Conservation (phyloP, 2,797 vertebrate species). For the Gymnodraco acuticeps region DNA sequence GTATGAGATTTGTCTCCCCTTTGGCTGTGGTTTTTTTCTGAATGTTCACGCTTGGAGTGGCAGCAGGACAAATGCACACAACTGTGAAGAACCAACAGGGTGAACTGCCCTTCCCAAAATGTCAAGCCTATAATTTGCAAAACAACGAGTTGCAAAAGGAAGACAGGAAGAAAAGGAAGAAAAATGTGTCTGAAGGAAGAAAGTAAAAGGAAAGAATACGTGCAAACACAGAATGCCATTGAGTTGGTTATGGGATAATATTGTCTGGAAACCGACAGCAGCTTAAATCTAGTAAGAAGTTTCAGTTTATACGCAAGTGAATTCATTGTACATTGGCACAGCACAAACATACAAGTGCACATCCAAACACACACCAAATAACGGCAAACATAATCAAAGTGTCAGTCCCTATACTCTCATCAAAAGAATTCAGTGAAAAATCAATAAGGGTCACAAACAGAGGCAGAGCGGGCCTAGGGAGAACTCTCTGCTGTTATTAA, state of each 20-base stretch:
- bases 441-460: conserved; percentile 74
- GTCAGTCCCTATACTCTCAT: conserved; percentile 65
- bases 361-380: conserved; percentile 32
- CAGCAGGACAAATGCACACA: conserved; percentile 73
- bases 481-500: conserved; percentile 67
- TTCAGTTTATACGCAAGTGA: conserved; percentile 1
- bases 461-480: conserved; percentile 44
- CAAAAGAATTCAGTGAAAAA: conserved; percentile 73
- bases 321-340: not conserved
- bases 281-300: not conserved
- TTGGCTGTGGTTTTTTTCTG: conserved; percentile 36
- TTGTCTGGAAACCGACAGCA: not conserved
- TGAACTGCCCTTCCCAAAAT: conserved; percentile 71
- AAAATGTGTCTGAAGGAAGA: not conserved
- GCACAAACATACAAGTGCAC: not conserved
- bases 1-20: conserved; percentile 16
- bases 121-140: conserved; percentile 72
- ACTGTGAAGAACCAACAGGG: conserved; percentile 73
- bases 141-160: conserved; percentile 35
- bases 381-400: conserved; percentile 64
- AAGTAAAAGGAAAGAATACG: not conserved
- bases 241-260: not conserved
- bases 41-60: conserved; percentile 65
- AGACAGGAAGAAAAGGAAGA: not conserved
- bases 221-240: not conserved